Percentiles rank a stretch among this genome's conserved stretches.
Conservation (phyloP, 2,113 vertebrate genomes). For the Nanorana parkeri region DNA sequence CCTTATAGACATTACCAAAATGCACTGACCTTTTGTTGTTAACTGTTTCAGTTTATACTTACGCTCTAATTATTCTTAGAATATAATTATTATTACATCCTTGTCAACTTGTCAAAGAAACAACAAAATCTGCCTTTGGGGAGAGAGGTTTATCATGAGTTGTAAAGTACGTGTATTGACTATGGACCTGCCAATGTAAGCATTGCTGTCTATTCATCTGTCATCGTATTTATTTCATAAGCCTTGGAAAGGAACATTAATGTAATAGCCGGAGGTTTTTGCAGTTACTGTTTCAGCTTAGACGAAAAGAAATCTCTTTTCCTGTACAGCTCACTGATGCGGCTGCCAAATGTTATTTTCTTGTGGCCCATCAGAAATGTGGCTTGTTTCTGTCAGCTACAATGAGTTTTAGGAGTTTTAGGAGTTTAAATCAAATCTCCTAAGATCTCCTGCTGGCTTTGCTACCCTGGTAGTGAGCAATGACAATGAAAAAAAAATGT, state of each 20-base stretch:
- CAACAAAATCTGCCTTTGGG: neutral
- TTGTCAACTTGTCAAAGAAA: slow-evolving; percentile 11
- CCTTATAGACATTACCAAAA: too few species aligned
- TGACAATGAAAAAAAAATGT: slow-evolving; percentile 28
- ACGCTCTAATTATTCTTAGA: too few species aligned
- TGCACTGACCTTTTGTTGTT: too few species aligned
- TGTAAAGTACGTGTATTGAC: slow-evolving; percentile 8
- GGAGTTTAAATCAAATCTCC: slow-evolving; percentile 60
- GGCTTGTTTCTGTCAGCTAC: slow-evolving; percentile 59
- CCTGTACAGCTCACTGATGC: neutral
- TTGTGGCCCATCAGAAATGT: slow-evolving; percentile 63
- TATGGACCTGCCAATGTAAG: neutral
- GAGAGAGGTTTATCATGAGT: slow-evolving; percentile 20
- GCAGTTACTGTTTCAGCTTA: neutral
- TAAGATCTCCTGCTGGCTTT: slow-evolving; percentile 60
- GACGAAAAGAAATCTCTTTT: neutral
- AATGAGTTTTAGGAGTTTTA: slow-evolving; percentile 52
- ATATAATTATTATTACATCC: neutral
- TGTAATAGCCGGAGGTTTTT: slow-evolving; percentile 19
- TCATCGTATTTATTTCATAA: slow-evolving; percentile 18
- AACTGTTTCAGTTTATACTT: too few species aligned
- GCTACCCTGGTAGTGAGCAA: slow-evolving; percentile 19
- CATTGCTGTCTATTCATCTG: neutral
- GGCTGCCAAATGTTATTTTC: slow-evolving; percentile 38
- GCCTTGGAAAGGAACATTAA: slow-evolving; percentile 8